phyloP scores from a whole-genome alignment of 1,140 invertebrate genomes.

The Bombus picipes region DNA sequence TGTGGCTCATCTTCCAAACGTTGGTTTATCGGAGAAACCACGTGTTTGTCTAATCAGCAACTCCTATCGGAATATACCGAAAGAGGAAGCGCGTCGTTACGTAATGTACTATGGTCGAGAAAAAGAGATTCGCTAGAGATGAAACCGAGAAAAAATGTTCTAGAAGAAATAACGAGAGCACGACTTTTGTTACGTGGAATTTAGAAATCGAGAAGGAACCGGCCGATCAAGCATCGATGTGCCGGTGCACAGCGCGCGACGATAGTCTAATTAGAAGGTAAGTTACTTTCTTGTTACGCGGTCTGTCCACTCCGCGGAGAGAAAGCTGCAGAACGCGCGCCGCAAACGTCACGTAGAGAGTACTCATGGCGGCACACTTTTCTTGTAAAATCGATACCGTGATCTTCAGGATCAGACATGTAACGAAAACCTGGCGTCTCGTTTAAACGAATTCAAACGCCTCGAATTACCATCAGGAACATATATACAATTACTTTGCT shows the following conservation, averaged over 20 bases:
- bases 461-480: neutral
- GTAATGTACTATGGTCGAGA: no score
- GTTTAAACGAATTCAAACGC: neutral
- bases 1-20: neutral
- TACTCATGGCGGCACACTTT: slow-evolving; percentile 63
- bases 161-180: neutral
- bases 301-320: slow-evolving; percentile 55
- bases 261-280: slow-evolving; percentile 30
- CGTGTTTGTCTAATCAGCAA: neutral
- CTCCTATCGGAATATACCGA: neutral
- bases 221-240: neutral
- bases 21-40: neutral
- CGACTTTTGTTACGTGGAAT: neutral
- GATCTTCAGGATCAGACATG: slow-evolving; percentile 40
- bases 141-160: neutral
- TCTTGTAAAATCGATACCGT: slow-evolving; percentile 58
- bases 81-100: neutral
- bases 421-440: neutral
- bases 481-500: neutral
- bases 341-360: slow-evolving; percentile 66
- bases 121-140: no score
- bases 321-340: slow-evolving; percentile 66
- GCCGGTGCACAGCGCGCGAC: neutral
- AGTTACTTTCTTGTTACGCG: slow-evolving; percentile 43
- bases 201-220: slow-evolving; percentile 4